Conservation (phyloP, 2,113 vertebrate genomes). For the Oncorhynchus keta region DNA sequence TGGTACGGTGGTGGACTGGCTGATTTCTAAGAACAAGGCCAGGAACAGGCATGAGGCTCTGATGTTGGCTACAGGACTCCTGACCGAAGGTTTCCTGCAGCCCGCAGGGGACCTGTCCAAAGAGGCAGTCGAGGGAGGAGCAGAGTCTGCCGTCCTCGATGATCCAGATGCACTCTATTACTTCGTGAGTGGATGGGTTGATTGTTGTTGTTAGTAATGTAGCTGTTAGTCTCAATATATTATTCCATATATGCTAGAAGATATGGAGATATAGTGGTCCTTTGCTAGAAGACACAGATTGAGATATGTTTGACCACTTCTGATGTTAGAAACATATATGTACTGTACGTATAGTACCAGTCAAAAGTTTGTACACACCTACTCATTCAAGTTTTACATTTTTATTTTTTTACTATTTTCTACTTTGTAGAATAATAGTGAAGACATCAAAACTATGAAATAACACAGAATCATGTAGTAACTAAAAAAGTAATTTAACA, state of each 20-base stretch:
- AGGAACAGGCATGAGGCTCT: conserved; percentile 86
- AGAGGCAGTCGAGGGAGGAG: conserved; percentile 67
- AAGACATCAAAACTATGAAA: no score
- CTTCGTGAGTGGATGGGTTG: conserved; percentile 82
- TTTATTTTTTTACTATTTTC: no score
- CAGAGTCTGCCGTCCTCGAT: conserved; percentile 83
- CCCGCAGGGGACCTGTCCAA: conserved; percentile 88
- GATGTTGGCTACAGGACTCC: conserved; percentile 84
- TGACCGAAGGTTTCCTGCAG: conserved; percentile 91
- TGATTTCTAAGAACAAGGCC: conserved; percentile 80
- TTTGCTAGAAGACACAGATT: no score
- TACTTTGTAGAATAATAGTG: no score
- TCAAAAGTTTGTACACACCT: no score
- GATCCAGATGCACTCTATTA: conserved; percentile 86
- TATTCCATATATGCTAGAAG: no score
- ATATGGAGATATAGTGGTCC: no score
- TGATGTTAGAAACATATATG: neutral
- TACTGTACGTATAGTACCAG: neutral
- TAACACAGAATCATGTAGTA: no score
- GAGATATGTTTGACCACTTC: no score
- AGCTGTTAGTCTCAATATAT: no score
- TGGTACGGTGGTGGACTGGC: conserved; percentile 86
- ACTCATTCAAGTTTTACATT: no score
- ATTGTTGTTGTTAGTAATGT: neutral
- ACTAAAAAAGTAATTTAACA: no score